A percentile compares a stretch with the other conserved stretches of the same genome.
These are phyloP conservation scores for Dascillus cervinus DNA, from an alignment of 2,888 invertebrate genomes.

Conservation along the genomic window DNA sequence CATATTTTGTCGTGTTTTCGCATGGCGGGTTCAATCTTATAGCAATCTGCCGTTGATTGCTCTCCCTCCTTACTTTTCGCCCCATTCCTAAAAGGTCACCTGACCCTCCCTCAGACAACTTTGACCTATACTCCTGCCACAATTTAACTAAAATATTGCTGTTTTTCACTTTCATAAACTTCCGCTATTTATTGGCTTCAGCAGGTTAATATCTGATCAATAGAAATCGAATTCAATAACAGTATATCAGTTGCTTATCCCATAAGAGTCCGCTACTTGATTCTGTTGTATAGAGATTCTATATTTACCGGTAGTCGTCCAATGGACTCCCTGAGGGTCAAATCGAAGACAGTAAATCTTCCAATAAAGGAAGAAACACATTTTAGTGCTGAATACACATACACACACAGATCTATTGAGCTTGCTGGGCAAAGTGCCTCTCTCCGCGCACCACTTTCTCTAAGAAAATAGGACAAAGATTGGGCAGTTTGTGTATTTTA, in stretches of 20 bases:
- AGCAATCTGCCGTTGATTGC: constrained; percentile 36
- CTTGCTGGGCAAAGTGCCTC: too few species aligned
- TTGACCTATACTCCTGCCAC: constrained; percentile 11
- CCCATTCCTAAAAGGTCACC: constrained; percentile 8
- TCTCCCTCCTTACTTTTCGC: constrained; percentile 20
- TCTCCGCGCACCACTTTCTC: too few species aligned
- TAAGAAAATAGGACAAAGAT: too few species aligned
- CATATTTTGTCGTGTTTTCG: constrained; percentile 34
- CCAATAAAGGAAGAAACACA: constrained; percentile 28
- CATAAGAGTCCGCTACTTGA: too few species aligned
- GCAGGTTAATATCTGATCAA: too few species aligned
- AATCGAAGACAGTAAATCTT: constrained; percentile 26
- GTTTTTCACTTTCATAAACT: too few species aligned
- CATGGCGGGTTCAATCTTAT: constrained; percentile 32
- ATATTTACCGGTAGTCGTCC: constrained; percentile 20
- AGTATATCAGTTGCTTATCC: constrained; percentile 19
- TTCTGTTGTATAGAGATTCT: too few species aligned
- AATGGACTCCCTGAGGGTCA: constrained; percentile 19
- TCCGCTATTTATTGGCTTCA: too few species aligned
- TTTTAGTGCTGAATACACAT: constrained; percentile 25
- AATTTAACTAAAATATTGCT: too few species aligned
- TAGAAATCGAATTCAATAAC: constrained; percentile 19
- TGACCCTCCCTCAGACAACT: neutral
- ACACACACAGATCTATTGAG: too few species aligned
- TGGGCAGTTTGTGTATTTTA: too few species aligned